Evolutionary conservation across 2,888 invertebrate species (phyloP).

Genomic region (Meandrusa payeni): DNA sequence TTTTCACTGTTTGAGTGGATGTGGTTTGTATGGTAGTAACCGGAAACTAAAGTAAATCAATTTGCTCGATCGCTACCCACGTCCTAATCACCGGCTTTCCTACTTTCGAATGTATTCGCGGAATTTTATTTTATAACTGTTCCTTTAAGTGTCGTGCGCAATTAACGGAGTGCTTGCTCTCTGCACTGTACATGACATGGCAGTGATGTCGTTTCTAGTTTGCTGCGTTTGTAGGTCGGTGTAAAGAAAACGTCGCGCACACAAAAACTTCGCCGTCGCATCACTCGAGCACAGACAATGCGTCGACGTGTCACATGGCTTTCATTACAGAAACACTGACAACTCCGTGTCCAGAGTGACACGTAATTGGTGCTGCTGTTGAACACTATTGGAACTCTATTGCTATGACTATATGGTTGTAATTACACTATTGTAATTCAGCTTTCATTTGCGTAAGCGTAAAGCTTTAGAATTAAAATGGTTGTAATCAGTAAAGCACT

Average conservation of each 20-base stretch:
- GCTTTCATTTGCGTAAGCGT: constrained; percentile 14
- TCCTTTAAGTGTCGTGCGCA: constrained; percentile 6
- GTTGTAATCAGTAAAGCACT: constrained; percentile 4
- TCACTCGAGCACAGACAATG: constrained; percentile 39
- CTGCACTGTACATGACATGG: constrained; percentile 9
- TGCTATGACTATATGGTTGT: neutral
- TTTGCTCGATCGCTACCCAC: no score
- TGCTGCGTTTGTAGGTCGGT: constrained; percentile 34
- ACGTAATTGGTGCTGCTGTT: constrained; percentile 20
- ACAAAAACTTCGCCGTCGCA: constrained; percentile 28
- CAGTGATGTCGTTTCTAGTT: constrained; percentile 25
- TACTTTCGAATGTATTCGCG: no score
- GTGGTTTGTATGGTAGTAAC: no score
- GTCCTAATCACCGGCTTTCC: no score
- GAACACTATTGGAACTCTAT: constrained; percentile 29
- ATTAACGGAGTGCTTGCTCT: constrained; percentile 20
- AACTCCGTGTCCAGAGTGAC: constrained; percentile 29
- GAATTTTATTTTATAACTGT: no score
- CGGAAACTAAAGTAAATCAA: no score
- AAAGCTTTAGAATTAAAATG: neutral
- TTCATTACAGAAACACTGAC: constrained; percentile 52
- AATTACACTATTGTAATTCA: constrained; percentile 2
- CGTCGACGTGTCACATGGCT: constrained; percentile 34
- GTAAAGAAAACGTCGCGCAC: constrained; percentile 32
- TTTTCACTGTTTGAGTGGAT: no score